A percentile compares a stretch with the other conserved stretches of the same genome.
These are phyloP conservation scores for Drosophila lacertosa DNA, from an alignment of 1,140 invertebrate genomes.

Conservation along the genomic window DNA sequence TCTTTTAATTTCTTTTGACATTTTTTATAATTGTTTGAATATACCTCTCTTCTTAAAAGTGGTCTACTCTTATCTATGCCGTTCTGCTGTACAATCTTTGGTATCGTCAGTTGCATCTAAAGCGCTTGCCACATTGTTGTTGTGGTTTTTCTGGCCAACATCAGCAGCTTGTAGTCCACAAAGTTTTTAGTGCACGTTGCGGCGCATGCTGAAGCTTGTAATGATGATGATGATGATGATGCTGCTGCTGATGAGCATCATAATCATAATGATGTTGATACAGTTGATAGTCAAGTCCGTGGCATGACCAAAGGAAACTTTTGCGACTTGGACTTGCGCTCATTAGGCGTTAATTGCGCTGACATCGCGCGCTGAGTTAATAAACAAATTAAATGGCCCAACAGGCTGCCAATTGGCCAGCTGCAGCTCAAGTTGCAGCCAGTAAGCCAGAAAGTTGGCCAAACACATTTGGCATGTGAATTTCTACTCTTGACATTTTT, in stretches of 20 bases:
- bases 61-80: slow-evolving; percentile 18
- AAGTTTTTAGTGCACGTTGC: slow-evolving; percentile 46
- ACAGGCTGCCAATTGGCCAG: slow-evolving; percentile 46
- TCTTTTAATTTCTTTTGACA: not conserved
- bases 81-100: slow-evolving; percentile 31
- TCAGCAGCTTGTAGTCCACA: slow-evolving; percentile 32
- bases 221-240: slow-evolving; percentile 17
- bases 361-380: slow-evolving; percentile 47
- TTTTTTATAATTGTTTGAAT: not conserved
- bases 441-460: slow-evolving; percentile 14
- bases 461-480: slow-evolving; percentile 37
- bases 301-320: slow-evolving; percentile 48
- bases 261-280: slow-evolving; percentile 21
- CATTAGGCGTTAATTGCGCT: slow-evolving; percentile 53
- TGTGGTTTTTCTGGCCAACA: slow-evolving; percentile 51
- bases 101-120: slow-evolving; percentile 51
- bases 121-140: slow-evolving; percentile 60
- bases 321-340: slow-evolving; percentile 34
- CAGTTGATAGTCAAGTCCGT: slow-evolving; percentile 20
- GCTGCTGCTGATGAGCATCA: not conserved
- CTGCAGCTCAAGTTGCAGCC: slow-evolving; percentile 4
- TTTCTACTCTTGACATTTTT: slow-evolving; percentile 35
- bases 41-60: not conserved
- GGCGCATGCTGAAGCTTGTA: slow-evolving; percentile 20
- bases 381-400: slow-evolving; percentile 55